phyloP scores from a whole-genome alignment of 2,113 vertebrate species.

The Myrmecobius fasciatus region DNA sequence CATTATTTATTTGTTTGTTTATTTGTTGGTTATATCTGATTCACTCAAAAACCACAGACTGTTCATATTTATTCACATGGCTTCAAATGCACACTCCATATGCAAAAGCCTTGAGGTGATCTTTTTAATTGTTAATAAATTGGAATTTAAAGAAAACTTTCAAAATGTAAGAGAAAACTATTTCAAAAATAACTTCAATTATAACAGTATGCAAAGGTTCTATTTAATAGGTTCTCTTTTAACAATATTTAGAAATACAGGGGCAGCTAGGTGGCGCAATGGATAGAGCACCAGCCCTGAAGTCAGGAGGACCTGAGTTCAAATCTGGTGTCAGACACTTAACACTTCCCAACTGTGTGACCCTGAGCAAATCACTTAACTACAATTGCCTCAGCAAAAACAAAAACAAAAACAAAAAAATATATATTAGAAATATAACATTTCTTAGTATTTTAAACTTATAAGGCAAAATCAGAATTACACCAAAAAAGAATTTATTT shows the following conservation, averaged over 20 bases:
- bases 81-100: not conserved
- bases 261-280: too few species aligned
- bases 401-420: too few species aligned
- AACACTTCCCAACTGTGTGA: too few species aligned
- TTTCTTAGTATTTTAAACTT: constrained; percentile 5
- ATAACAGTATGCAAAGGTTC: constrained; percentile 7
- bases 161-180: constrained; percentile 15
- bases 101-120: constrained; percentile 13
- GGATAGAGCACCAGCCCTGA: too few species aligned
- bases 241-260: constrained; percentile 34
- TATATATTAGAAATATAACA: not conserved
- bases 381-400: too few species aligned
- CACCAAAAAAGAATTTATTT: constrained; percentile 66
- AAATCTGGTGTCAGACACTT: too few species aligned
- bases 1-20: constrained; percentile 22
- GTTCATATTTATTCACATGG: not conserved
- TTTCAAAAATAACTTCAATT: constrained; percentile 15
- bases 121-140: not conserved
- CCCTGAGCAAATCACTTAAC: too few species aligned
- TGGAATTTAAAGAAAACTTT: constrained; percentile 22
- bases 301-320: too few species aligned
- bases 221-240: not conserved
- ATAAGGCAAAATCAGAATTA: not conserved
- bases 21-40: constrained; percentile 4
- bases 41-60: not conserved